phyloP scores from a whole-genome alignment of 2,797 vertebrate genomes.

The Merluccius polli region DNA sequence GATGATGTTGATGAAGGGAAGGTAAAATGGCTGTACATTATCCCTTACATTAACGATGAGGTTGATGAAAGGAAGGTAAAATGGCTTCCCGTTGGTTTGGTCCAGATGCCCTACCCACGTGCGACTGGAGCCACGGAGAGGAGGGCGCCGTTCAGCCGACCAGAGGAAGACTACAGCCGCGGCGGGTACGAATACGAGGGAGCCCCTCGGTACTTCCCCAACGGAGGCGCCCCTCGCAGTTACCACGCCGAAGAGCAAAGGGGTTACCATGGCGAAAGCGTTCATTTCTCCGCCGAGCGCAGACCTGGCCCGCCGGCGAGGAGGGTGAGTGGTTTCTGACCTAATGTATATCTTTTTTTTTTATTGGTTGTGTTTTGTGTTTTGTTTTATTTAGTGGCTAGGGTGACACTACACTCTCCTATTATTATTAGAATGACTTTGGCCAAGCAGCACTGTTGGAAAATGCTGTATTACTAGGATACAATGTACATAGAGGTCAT shows the following conservation, averaged over 20 bases:
- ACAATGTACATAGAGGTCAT: background rate
- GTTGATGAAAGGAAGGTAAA: too few species aligned
- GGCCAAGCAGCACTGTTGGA: background rate
- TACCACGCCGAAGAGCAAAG: constrained; percentile 74
- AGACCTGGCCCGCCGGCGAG: constrained; percentile 63
- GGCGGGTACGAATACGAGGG: constrained; percentile 70
- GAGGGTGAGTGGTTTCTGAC: constrained; percentile 55
- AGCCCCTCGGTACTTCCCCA: constrained; percentile 70
- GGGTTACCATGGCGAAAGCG: constrained; percentile 59
- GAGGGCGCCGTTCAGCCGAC: constrained; percentile 63
- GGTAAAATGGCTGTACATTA: too few species aligned
- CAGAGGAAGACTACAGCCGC: constrained; percentile 70
- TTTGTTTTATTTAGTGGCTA: background rate
- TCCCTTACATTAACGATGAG: too few species aligned
- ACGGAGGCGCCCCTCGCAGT: constrained; percentile 68
- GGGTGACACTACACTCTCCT: background rate
- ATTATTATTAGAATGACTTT: background rate
- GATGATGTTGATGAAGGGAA: too few species aligned
- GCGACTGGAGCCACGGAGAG: constrained; percentile 58
- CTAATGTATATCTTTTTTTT: background rate
- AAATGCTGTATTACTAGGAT: background rate
- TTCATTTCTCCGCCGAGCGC: constrained; percentile 67
- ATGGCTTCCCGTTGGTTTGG: background rate
- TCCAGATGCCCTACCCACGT: constrained; percentile 63
- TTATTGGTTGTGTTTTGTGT: background rate